Evolutionary conservation across 1,140 invertebrate species (phyloP), one percentile per base, ranked within the genome.

Genomic region (Ostrea denselamellosa): DNA sequence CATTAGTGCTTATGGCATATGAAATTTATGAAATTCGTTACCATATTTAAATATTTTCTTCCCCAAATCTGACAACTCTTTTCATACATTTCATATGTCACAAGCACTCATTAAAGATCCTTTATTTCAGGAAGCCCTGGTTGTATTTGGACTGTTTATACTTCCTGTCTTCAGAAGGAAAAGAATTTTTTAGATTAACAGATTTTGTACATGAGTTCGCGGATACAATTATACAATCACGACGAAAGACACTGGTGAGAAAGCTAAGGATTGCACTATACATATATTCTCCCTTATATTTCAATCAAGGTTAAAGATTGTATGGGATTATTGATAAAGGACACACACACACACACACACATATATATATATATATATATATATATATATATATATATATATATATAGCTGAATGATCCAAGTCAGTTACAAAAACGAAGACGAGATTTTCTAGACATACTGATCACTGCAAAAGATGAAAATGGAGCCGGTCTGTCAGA

Each of bases 131-230:
- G 2, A 53, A 19, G 19, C 83, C 83, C 0, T 85, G 53, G 83
- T 8, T 85, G 4, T 44, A 58, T 85, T 34, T n/a, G 14, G 83
- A 85, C 25, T 85, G 14, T 19, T 58, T 85, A 44, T 85, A 85
- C 28, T 14, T 4, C 0, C 19, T 85, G 2, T 52, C 83, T 4
- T 10, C 53, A 19, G n/a, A 52, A 52, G 83, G 83, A 25, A 56
- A 51, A 58, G 83, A 85, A 28, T 28, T 22, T 17, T 17, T 58
- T 22, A 85, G 28, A 85, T n/a, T 85, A 19, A 58, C n/a, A 58
- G 54, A 85, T 22, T 85, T 28, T 85, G 83, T 85, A 19, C 83
- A 85, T 25, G 22, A 85, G 25, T 85, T 85, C 54, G 52, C 83
- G 10, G 83, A 85, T 58, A 25, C 58, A 10, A 85, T 85, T 54